Evolutionary conservation across 2,113 vertebrate genomes (phyloP).

Genomic region (Forbesichthys papilliferus): DNA sequence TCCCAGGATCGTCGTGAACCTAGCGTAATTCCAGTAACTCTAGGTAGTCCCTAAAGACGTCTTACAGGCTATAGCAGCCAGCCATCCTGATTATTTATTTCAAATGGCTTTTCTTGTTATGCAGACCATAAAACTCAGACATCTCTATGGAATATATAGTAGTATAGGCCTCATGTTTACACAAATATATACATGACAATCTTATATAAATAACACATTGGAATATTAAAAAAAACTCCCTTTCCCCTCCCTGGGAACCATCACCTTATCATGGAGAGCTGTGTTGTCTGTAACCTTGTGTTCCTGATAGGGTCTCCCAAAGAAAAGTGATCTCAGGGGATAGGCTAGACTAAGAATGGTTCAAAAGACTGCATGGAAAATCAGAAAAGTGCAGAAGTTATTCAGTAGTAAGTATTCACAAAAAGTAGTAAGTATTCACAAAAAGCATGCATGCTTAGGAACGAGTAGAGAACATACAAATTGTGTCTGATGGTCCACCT

Average conservation of each 20-base stretch:
- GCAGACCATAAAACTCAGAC: not conserved
- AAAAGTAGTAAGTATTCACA: too few relatives aligned
- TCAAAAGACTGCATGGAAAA: too few relatives aligned
- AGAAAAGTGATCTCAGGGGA: too few relatives aligned
- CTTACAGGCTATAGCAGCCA: constrained; percentile 10
- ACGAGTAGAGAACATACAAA: not conserved
- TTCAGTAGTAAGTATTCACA: too few relatives aligned
- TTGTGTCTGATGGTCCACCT: too few relatives aligned
- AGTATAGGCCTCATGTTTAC: constrained; percentile 36
- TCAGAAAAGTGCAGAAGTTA: too few relatives aligned
- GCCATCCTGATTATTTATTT: constrained; percentile 24
- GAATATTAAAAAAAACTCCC: constrained; percentile 12
- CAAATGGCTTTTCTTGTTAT: not conserved
- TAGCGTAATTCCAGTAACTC: constrained; percentile 56
- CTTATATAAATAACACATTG: constrained; percentile 60
- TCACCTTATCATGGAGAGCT: too few relatives aligned
- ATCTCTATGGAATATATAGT: constrained; percentile 22
- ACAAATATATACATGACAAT: constrained; percentile 39
- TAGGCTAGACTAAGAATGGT: too few relatives aligned
- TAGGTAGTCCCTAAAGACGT: constrained; percentile 52
- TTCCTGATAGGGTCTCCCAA: too few relatives aligned
- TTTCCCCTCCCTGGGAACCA: constrained; percentile 5
- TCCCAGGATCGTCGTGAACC: constrained; percentile 53
- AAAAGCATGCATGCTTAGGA: not conserved
- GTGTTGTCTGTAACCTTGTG: too few relatives aligned